These are phyloP conservation scores for Fragum whitleyi DNA, from an alignment of 2,888 invertebrate species.

Conservation along the genomic window DNA sequence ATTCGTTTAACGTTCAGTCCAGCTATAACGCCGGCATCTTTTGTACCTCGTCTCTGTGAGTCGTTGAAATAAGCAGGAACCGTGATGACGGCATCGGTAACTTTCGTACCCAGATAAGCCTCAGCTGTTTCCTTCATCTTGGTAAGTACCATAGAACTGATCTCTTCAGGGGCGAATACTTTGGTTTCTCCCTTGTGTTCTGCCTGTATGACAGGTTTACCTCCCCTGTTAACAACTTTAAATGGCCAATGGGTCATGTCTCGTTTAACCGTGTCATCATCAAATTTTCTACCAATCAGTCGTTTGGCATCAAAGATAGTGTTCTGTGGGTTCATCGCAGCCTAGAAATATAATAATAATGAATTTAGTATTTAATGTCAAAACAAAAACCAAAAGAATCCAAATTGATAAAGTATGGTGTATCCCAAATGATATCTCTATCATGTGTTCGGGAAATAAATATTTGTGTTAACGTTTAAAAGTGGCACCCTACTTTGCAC, in stretches of 20 bases:
- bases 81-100: constrained; percentile 84
- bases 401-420: too few relatives aligned
- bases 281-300: constrained; percentile 81
- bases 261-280: constrained; percentile 76
- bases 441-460: too few relatives aligned
- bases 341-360: constrained; percentile 27
- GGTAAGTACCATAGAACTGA: constrained; percentile 95
- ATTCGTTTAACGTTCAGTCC: constrained; percentile 86
- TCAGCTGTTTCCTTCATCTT: constrained; percentile 92
- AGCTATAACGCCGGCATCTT: constrained; percentile 85
- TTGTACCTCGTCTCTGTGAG: constrained; percentile 88
- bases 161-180: constrained; percentile 94
- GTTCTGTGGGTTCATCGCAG: constrained; percentile 90
- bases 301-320: constrained; percentile 87
- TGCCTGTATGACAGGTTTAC: constrained; percentile 82
- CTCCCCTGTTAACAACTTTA: constrained; percentile 72
- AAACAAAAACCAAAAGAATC: too few relatives aligned
- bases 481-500: too few relatives aligned
- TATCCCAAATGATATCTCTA: too few relatives aligned
- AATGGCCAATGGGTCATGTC: constrained; percentile 83
- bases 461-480: too few relatives aligned
- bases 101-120: constrained; percentile 88
- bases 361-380: background rate
- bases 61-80: constrained; percentile 86
- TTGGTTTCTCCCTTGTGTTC: constrained; percentile 92